phyloP scores from a whole-genome alignment of 2,888 invertebrate species.

The Hemithea aestivaria region DNA sequence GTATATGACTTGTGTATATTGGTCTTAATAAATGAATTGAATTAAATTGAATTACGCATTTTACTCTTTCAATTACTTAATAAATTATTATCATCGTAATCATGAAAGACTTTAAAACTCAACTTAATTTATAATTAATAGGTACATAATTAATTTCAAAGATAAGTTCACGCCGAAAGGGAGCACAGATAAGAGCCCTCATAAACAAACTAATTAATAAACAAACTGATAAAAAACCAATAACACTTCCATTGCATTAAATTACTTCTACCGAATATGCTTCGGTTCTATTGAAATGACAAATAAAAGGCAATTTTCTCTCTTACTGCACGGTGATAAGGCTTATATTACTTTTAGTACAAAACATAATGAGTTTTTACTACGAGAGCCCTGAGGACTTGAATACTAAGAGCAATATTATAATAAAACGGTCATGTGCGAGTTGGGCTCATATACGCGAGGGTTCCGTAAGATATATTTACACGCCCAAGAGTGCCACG shows the following conservation, averaged over 20 bases:
- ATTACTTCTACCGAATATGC: conserved; percentile 12
- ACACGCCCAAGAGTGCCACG: no score
- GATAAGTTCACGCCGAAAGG: no score
- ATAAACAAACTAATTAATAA: conserved; percentile 2
- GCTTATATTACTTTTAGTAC: not conserved
- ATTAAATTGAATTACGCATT: no score
- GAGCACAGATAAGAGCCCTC: no score
- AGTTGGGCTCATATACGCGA: no score
- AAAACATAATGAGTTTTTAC: conserved; percentile 40
- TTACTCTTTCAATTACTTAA: no score
- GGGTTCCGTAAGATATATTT: no score
- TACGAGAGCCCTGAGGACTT: conserved; percentile 18
- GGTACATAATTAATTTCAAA: no score
- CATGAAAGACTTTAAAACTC: not conserved
- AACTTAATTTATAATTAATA: no score
- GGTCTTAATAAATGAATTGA: no score
- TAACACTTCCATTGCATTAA: conserved; percentile 19
- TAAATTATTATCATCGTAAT: not conserved
- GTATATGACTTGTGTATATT: no score
- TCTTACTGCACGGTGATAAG: conserved; percentile 7
- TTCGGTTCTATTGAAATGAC: no score
- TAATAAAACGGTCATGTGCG: conserved; percentile 17
- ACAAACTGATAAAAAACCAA: conserved; percentile 12
- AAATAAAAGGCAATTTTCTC: conserved; percentile 1
- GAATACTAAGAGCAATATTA: conserved; percentile 37